These are phyloP conservation scores for Actias luna DNA, from an alignment of 2,888 invertebrate genomes.

Conservation along the genomic window DNA sequence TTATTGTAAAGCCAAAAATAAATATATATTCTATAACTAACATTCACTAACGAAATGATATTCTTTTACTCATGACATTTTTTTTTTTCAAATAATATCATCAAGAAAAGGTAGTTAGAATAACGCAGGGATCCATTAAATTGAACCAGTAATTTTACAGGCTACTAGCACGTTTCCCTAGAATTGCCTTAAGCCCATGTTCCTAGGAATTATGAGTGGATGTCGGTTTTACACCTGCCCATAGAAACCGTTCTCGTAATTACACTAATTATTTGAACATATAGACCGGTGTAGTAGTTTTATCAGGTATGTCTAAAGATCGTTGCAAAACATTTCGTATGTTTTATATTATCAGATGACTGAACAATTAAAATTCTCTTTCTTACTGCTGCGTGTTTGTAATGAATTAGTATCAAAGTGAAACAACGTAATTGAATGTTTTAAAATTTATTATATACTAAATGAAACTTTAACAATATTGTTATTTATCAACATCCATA, in stretches of 20 bases:
- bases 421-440: conserved; percentile 2
- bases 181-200: conserved; percentile 72
- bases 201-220: conserved; percentile 73
- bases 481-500: too few relatives aligned
- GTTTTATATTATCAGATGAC: conserved; percentile 10
- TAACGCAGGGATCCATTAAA: conserved; percentile 66
- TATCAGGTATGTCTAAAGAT: conserved; percentile 17
- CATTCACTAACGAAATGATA: not conserved
- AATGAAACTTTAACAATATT: too few relatives aligned
- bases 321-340: conserved; percentile 11
- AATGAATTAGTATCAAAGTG: conserved; percentile 7
- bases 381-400: conserved; percentile 2
- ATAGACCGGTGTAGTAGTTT: conserved; percentile 35
- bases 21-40: not conserved
- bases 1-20: not conserved
- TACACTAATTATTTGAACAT: conserved; percentile 68
- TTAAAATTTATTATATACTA: too few relatives aligned
- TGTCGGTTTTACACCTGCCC: conserved; percentile 71
- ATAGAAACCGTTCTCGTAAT: conserved; percentile 71
- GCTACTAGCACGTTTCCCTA: conserved; percentile 71
- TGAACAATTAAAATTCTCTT: conserved; percentile 13
- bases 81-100: conserved; percentile 52
- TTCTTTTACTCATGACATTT: conserved; percentile 23
- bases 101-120: conserved; percentile 66
- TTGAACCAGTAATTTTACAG: conserved; percentile 69